Percentiles rank a stretch among this genome's conserved stretches.
These are phyloP conservation scores for Parapristionchus giblindavisi DNA, from an alignment of 2,888 invertebrate genomes.

Conservation along the genomic window DNA sequence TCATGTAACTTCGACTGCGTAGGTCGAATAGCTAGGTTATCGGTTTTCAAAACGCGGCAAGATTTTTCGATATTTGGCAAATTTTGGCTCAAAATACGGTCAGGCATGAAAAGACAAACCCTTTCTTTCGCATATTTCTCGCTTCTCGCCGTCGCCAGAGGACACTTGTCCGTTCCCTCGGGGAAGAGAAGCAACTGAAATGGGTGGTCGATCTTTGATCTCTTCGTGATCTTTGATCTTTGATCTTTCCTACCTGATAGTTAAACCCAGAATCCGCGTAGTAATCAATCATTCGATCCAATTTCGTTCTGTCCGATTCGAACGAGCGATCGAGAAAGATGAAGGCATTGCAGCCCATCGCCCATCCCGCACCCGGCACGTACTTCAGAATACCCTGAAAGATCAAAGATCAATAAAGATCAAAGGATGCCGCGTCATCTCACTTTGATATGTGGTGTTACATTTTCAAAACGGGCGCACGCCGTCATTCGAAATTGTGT, in stretches of 20 bases:
- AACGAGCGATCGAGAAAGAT: constrained; percentile 85
- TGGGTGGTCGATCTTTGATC: background rate
- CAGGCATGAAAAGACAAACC: constrained; percentile 33
- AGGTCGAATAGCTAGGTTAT: too few relatives aligned
- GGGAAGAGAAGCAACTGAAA: constrained; percentile 82
- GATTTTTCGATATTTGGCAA: background rate
- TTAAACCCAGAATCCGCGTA: constrained; percentile 78
- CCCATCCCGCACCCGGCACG: constrained; percentile 73
- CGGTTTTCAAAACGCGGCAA: background rate
- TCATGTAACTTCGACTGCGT: too few relatives aligned
- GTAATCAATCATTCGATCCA: constrained; percentile 80
- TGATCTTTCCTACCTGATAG: constrained; percentile 69
- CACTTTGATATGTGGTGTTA: too few relatives aligned
- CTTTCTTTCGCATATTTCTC: constrained; percentile 79
- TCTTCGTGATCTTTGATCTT: background rate
- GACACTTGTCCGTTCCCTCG: constrained; percentile 86
- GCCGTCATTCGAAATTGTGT: too few relatives aligned
- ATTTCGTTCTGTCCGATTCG: constrained; percentile 79
- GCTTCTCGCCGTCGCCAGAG: constrained; percentile 78
- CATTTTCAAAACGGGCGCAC: too few relatives aligned
- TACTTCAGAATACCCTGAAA: constrained; percentile 56
- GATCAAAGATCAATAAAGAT: background rate
- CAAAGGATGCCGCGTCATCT: too few relatives aligned
- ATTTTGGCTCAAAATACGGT: background rate
- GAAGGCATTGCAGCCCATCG: constrained; percentile 87